Conservation (phyloP, 2,797 vertebrate species). For the Eulemur rubriventer region DNA sequence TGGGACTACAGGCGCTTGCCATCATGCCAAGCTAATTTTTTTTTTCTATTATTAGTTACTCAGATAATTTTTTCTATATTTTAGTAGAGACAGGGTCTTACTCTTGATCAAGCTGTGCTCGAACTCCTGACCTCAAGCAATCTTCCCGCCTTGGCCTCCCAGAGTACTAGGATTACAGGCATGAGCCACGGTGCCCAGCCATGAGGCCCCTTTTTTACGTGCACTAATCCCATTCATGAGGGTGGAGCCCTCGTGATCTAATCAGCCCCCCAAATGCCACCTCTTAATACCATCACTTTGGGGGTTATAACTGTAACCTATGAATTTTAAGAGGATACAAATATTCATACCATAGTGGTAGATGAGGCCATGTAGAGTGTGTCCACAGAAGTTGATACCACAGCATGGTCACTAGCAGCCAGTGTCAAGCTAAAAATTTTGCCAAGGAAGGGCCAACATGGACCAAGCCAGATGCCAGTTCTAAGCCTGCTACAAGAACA, state of each 20-base stretch:
- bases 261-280: fast-evolving
- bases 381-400: background rate
- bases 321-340: background rate
- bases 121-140: too few relatives aligned
- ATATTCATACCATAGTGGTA: background rate
- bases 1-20: too few relatives aligned
- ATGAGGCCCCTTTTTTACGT: too few relatives aligned
- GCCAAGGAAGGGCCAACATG: background rate
- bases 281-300: background rate
- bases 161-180: too few relatives aligned
- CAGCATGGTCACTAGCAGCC: background rate
- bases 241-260: background rate
- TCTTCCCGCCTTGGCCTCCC: too few relatives aligned
- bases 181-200: too few relatives aligned
- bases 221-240: background rate
- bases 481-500: background rate
- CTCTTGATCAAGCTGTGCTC: too few relatives aligned
- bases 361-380: background rate
- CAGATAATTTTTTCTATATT: too few relatives aligned
- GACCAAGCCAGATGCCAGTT: background rate
- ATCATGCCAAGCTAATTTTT: too few relatives aligned
- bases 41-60: too few relatives aligned
- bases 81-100: too few relatives aligned
- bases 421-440: background rate
- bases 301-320: background rate